These are phyloP conservation scores for Drosophila nigritarsus DNA, from an alignment of 2,888 invertebrate species.

Conservation along the genomic window DNA sequence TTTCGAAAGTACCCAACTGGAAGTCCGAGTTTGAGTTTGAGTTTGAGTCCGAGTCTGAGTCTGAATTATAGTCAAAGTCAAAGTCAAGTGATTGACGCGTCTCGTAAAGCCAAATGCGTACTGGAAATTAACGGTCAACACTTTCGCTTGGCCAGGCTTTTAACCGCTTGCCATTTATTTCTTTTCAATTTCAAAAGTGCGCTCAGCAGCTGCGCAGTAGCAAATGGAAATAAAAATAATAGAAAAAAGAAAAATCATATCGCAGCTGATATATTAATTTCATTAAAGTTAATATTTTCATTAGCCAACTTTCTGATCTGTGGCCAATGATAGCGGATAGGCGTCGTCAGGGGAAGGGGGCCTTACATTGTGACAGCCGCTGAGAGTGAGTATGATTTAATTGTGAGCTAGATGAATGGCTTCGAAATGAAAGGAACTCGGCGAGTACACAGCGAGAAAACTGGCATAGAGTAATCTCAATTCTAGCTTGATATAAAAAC, in stretches of 20 bases:
- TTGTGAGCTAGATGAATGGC: slow-evolving; percentile 56
- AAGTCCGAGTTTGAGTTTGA: slow-evolving; percentile 2
- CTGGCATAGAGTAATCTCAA: background rate
- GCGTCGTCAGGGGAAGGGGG: slow-evolving; percentile 26
- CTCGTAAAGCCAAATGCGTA: slow-evolving; percentile 65
- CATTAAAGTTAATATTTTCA: slow-evolving; percentile 77
- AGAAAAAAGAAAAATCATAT: background rate
- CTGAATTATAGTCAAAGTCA: slow-evolving; percentile 52
- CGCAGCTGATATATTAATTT: slow-evolving; percentile 71
- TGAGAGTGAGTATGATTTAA: slow-evolving; percentile 64
- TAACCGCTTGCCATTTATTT: slow-evolving; percentile 49
- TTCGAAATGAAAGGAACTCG: slow-evolving; percentile 66
- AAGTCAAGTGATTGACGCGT: slow-evolving; percentile 61
- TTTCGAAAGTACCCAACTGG: slow-evolving; percentile 67
- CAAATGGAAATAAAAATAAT: slow-evolving; percentile 3
- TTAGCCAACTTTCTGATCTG: slow-evolving; percentile 71
- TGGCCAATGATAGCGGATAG: slow-evolving; percentile 55
- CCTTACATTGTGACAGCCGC: slow-evolving; percentile 54
- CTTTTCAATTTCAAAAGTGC: slow-evolving; percentile 48
- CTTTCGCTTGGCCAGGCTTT: slow-evolving; percentile 64
- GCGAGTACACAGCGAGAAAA: slow-evolving; percentile 14
- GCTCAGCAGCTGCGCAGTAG: slow-evolving; percentile 19
- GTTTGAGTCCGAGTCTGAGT: slow-evolving; percentile 25
- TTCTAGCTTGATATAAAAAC: background rate
- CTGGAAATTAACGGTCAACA: slow-evolving; percentile 73